These are phyloP conservation scores for Macropis europaea DNA, from an alignment of 2,888 invertebrate genomes.

Conservation along the genomic window DNA sequence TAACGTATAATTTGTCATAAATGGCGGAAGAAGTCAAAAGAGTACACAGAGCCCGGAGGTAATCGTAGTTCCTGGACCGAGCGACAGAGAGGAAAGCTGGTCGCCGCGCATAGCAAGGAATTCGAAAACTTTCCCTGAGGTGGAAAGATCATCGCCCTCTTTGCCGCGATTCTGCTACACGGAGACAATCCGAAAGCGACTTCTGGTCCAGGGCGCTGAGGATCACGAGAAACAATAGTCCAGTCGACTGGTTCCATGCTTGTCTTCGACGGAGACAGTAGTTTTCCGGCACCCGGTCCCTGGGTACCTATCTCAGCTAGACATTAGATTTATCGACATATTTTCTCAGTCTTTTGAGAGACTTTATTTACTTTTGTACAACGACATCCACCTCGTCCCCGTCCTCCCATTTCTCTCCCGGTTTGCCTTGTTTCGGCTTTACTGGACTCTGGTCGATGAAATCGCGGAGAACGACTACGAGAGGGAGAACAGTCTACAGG, in stretches of 20 bases:
- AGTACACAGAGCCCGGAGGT: background rate
- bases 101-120: conserved; percentile 41
- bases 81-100: conserved; percentile 19
- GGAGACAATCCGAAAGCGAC: conserved; percentile 62
- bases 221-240: conserved; percentile 60
- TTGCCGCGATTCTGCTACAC: conserved; percentile 30
- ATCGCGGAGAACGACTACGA: conserved; percentile 18
- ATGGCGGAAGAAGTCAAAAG: background rate
- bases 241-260: conserved; percentile 4
- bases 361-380: conserved; percentile 56
- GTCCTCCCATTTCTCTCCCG: background rate
- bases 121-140: conserved; percentile 55
- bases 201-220: conserved; percentile 50
- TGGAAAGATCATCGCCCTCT: conserved; percentile 57
- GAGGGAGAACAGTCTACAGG: background rate
- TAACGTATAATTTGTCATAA: conserved; percentile 44
- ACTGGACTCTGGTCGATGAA: conserved; percentile 27
- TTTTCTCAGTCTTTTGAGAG: conserved; percentile 63
- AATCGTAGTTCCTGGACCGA: conserved; percentile 2
- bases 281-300: conserved; percentile 48
- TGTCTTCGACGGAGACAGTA: conserved; percentile 40
- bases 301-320: conserved; percentile 61
- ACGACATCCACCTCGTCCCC: conserved; percentile 19
- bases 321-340: conserved; percentile 72
- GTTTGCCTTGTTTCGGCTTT: conserved; percentile 30